Base-by-base conservation (phyloP, 2,113 vertebrate genomes). In the Sylvia atricapilla region DNA sequence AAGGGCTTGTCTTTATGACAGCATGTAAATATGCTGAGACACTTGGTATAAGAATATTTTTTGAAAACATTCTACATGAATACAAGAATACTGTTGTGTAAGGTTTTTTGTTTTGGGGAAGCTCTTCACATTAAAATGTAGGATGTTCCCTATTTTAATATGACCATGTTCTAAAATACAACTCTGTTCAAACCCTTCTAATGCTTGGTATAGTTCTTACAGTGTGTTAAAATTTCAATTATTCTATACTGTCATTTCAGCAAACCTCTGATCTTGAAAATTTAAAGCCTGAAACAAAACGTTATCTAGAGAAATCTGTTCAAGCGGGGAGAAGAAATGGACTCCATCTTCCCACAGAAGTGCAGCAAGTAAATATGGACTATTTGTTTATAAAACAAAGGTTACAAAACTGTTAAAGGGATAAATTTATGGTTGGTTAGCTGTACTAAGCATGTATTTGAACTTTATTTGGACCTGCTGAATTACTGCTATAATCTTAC, bases 271-370 rank as follows among this genome's bases (percentile, higher is more conserved):
- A 98, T 89, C 94, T 97, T 85, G 95, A 96, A 75, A 95, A 97
- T 79, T 59, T 99, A 87, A 98, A 97, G 56, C 97, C 98, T 55
- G 99, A 99, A 97, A 99, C 98, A 74, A 98, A 98, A 87, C 91
- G 99, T 13, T 99, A 99, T 55, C 91, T 99, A 86, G 98, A 99
- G 82, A 98, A 99, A 91, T 98, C 98, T 4, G 94, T 99, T 70
- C 98, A 98, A 93, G 96, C 98, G 90, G 99, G 99, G 20, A 98
- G 98, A 97, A 98, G 99, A 70, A 99, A 98, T 4, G 99, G 99
- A 76, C 97, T 99, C 73, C 99, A 99, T 95, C 98, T 99, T 96
- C 98, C 99, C 43, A 95, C 97, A 91, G 98, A 99, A 90, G 97
- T 98, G 46, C 99, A 99, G 91, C 98, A 98, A 97, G 99, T 99